A percentile compares a stretch with the other conserved stretches of the same genome.
These are phyloP conservation scores for Scomber japonicus DNA, from an alignment of 2,113 vertebrate species.

Conservation along the genomic window DNA sequence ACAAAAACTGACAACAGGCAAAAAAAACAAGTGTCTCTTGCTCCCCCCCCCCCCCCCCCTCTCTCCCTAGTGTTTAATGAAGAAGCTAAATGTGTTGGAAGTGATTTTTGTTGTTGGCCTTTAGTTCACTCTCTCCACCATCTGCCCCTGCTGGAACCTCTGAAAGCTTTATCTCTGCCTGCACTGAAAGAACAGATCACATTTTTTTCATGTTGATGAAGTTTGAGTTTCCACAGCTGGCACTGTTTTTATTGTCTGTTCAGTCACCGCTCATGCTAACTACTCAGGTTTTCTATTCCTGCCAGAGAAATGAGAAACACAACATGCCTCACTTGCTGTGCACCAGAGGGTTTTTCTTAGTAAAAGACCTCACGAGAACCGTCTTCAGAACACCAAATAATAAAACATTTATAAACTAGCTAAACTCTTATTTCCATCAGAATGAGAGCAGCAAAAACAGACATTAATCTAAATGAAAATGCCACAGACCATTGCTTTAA, in stretches of 20 bases:
- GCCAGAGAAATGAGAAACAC: conserved; percentile 47
- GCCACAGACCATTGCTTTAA: conserved; percentile 65
- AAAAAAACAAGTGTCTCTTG: conserved; percentile 35
- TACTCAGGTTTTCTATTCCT: conserved; percentile 38
- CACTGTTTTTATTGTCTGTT: conserved; percentile 52
- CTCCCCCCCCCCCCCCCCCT: too few species aligned
- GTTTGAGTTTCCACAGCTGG: conserved; percentile 59
- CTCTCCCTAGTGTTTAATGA: conserved; percentile 41
- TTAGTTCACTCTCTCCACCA: conserved; percentile 46
- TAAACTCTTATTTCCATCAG: conserved; percentile 48
- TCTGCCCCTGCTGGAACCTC: conserved; percentile 53
- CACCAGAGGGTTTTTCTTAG: conserved; percentile 11
- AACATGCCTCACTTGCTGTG: conserved; percentile 51
- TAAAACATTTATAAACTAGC: conserved; percentile 48
- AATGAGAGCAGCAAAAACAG: conserved; percentile 42
- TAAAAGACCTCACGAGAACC: conserved; percentile 22
- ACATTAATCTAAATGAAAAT: conserved; percentile 55
- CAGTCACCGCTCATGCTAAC: conserved; percentile 48
- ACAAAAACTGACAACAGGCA: conserved; percentile 26
- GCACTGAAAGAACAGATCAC: conserved; percentile 32
- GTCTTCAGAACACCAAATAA: conserved; percentile 43
- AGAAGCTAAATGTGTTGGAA: conserved; percentile 44
- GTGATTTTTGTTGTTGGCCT: conserved; percentile 53
- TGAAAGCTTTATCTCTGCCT: conserved; percentile 34
- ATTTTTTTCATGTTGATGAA: conserved; percentile 45